Conservation (phyloP, 2,797 vertebrate species). For the Ara ararauna region DNA sequence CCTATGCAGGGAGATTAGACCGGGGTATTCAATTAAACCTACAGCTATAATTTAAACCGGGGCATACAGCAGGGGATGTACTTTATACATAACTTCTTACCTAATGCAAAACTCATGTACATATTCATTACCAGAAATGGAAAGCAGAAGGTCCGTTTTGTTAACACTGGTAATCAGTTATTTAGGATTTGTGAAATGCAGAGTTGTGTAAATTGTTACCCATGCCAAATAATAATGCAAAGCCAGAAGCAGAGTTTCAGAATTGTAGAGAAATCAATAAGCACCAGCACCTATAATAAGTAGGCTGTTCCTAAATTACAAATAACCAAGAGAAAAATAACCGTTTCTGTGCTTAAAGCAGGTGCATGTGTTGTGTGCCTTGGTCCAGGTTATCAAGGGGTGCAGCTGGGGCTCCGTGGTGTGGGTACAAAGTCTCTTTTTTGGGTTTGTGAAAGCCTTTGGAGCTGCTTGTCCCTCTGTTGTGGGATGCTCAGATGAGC, state of each 20-base stretch:
- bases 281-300: background rate
- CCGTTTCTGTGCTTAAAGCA: background rate
- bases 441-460: background rate
- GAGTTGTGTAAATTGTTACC: background rate
- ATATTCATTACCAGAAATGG: conserved; percentile 10
- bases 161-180: conserved; percentile 24
- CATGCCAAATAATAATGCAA: background rate
- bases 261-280: background rate
- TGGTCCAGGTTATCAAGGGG: background rate
- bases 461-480: background rate
- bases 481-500: background rate
- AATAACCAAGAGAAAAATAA: background rate
- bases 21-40: conserved; percentile 10
- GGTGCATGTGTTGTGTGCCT: accelerated
- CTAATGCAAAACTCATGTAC: background rate
- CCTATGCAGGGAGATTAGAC: background rate
- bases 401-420: accelerated
- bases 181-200: background rate
- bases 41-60: background rate
- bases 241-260: background rate
- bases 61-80: background rate
- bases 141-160: background rate
- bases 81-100: background rate
- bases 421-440: background rate
- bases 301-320: background rate